Conservation (phyloP, 2,113 vertebrate species). For the Nerophis lumbriciformis region DNA sequence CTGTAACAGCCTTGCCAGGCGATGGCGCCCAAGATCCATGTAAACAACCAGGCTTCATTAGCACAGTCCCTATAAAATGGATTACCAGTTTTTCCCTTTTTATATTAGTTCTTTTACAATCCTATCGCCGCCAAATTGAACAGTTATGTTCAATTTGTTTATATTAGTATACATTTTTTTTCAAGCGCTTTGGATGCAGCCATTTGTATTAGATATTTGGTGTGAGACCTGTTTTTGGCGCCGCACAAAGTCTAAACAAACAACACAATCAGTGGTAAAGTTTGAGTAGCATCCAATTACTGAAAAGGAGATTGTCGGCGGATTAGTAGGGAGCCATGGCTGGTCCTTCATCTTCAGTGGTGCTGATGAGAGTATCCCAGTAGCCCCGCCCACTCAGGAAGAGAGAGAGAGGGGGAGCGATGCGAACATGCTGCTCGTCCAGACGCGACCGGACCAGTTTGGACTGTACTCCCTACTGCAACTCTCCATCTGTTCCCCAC, state of each 20-base stretch:
- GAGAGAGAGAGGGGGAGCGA: conserved; percentile 25
- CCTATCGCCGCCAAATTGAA: neutral
- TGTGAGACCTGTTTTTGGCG: neutral
- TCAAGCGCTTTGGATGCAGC: too few species aligned
- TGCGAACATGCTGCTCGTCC: conserved; percentile 48
- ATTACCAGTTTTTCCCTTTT: neutral
- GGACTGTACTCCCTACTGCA: conserved; percentile 47
- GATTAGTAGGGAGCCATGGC: neutral
- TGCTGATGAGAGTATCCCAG: conserved; percentile 66
- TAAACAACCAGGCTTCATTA: neutral
- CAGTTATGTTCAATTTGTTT: too few species aligned
- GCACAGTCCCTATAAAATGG: too few species aligned
- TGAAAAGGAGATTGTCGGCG: neutral
- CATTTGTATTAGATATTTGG: too few species aligned
- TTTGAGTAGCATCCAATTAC: neutral
- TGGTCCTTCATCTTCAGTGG: conserved; percentile 35
- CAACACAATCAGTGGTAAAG: neutral
- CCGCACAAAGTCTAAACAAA: neutral
- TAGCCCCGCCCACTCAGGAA: conserved; percentile 21
- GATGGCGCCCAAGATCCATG: conserved; percentile 37
- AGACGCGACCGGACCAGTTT: conserved; percentile 45
- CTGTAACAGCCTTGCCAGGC: conserved; percentile 7
- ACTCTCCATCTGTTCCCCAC: conserved; percentile 14
- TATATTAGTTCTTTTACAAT: neutral
- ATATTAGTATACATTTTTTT: neutral